A percentile compares a stretch with the other conserved stretches of the same genome.
These are phyloP conservation scores for Rhagophthalmus giganteus DNA, from an alignment of 2,888 invertebrate genomes.

Conservation along the genomic window DNA sequence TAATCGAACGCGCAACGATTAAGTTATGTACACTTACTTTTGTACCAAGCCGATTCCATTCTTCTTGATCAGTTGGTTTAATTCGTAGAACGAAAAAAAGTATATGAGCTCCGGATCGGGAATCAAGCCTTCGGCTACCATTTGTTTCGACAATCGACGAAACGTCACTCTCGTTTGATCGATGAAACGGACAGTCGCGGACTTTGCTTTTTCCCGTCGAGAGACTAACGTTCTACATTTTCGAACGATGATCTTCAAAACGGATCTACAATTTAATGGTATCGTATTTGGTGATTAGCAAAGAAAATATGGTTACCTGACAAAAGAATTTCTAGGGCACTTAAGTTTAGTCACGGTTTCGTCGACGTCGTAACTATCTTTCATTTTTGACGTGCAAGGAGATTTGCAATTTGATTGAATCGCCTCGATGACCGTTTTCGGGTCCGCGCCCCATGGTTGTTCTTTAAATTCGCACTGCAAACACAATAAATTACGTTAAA, in stretches of 20 bases:
- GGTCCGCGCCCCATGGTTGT: slow-evolving; percentile 68
- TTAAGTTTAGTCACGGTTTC: too few species aligned
- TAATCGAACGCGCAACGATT: slow-evolving; percentile 1
- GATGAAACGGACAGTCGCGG: too few species aligned
- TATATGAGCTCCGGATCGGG: slow-evolving; percentile 68
- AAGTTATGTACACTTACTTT: slow-evolving; percentile 58
- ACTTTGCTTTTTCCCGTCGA: too few species aligned
- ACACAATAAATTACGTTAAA: too few species aligned
- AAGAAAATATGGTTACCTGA: too few species aligned
- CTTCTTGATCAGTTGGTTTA: slow-evolving; percentile 59
- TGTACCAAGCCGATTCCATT: slow-evolving; percentile 62
- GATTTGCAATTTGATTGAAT: slow-evolving; percentile 60
- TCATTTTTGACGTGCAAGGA: not conserved
- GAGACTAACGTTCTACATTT: too few species aligned
- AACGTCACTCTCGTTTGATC: slow-evolving; percentile 64
- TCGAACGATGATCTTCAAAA: too few species aligned
- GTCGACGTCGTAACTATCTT: too few species aligned
- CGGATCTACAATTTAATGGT: too few species aligned
- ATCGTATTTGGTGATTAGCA: too few species aligned
- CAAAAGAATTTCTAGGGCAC: too few species aligned
- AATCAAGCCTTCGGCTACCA: slow-evolving; percentile 65
- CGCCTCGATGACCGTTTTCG: slow-evolving; percentile 63
- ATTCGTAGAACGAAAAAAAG: slow-evolving; percentile 69
- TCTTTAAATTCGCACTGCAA: slow-evolving; percentile 68
- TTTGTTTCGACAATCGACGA: slow-evolving; percentile 59